Conservation (phyloP, 2,888 invertebrate species). For the Spilosoma lubricipeda region DNA sequence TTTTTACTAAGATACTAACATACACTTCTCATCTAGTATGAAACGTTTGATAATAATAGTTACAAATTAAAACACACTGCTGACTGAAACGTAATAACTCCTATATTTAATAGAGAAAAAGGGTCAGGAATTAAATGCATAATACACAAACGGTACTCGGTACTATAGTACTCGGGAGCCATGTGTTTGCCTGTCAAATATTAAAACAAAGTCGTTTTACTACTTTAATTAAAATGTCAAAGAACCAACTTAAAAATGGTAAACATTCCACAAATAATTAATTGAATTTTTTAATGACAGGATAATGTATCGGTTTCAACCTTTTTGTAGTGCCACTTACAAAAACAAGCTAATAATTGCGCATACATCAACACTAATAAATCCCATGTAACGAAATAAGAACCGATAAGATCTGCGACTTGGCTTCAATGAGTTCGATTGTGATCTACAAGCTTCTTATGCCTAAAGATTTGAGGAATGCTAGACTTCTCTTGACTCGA, state of each 20-base stretch:
- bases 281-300: background rate
- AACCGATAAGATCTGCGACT: background rate
- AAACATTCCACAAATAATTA: background rate
- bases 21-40: too few species aligned
- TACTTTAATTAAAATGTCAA: too few species aligned
- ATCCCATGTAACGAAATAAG: background rate
- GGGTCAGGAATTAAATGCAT: too few species aligned
- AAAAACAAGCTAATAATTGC: background rate
- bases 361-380: background rate
- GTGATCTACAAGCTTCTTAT: background rate
- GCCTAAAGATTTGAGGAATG: background rate
- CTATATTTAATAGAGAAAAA: too few species aligned
- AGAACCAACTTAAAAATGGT: background rate
- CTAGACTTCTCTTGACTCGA: background rate
- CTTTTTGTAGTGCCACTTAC: background rate
- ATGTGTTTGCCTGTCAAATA: too few species aligned
- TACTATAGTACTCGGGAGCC: too few species aligned
- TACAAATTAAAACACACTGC: too few species aligned
- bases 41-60: too few species aligned
- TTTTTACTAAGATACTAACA: too few species aligned
- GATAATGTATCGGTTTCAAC: background rate
- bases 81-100: too few species aligned
- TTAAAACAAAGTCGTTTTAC: too few species aligned
- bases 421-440: background rate
- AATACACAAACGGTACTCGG: too few species aligned